Percentiles rank a stretch among this genome's conserved stretches.
Conservation (phyloP, 2,888 invertebrate species). For the Exephanes ischioxanthus region DNA sequence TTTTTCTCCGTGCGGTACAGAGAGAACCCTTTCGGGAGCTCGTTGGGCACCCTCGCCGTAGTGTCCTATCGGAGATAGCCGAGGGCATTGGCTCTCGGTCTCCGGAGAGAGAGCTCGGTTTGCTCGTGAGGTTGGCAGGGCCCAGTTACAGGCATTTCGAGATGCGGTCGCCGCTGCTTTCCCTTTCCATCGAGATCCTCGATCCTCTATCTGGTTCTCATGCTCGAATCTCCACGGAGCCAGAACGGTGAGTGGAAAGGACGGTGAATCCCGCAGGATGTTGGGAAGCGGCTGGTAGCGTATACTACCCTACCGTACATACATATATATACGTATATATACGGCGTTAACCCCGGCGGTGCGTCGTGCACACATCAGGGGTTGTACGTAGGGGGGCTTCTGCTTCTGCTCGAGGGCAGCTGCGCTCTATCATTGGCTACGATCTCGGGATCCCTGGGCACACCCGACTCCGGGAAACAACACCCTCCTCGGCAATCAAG, state of each 20-base stretch:
- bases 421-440: slow-evolving; percentile 84
- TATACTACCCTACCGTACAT: slow-evolving; percentile 12
- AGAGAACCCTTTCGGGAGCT: slow-evolving; percentile 31
- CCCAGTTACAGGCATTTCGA: slow-evolving; percentile 24
- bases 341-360: slow-evolving; percentile 18
- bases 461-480: slow-evolving; percentile 79
- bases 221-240: slow-evolving; percentile 47
- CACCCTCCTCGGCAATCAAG: slow-evolving; percentile 79
- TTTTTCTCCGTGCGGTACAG: not conserved
- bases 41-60: slow-evolving; percentile 9
- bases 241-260: slow-evolving; percentile 32
- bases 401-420: slow-evolving; percentile 77
- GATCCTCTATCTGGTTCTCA: slow-evolving; percentile 36
- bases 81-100: slow-evolving; percentile 44
- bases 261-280: slow-evolving; percentile 49
- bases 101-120: slow-evolving; percentile 17
- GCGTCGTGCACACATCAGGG: slow-evolving; percentile 41
- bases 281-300: slow-evolving; percentile 43
- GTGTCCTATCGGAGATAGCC: slow-evolving; percentile 52
- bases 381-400: slow-evolving; percentile 53
- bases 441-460: slow-evolving; percentile 80
- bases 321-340: slow-evolving; percentile 10
- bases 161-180: slow-evolving; percentile 43
- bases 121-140: slow-evolving; percentile 28
- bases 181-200: slow-evolving; percentile 37